These are phyloP conservation scores for Enteromius unitaeniatus DNA, from an alignment of 2,797 vertebrate genomes.

Conservation along the genomic window DNA sequence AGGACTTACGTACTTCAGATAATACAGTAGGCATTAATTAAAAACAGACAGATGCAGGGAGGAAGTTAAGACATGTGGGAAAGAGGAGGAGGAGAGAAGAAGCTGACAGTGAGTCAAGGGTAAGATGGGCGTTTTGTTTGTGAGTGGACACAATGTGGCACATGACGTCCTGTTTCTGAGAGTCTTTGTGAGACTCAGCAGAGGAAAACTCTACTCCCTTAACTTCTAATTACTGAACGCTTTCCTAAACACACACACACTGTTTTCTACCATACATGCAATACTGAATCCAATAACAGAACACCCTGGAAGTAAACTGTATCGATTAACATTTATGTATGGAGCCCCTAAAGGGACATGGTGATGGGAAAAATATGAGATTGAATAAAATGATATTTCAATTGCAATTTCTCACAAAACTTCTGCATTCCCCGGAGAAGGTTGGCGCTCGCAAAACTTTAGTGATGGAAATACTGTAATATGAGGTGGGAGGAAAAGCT, in stretches of 20 bases:
- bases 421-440: neutral
- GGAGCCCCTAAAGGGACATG: neutral
- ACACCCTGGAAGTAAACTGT: neutral
- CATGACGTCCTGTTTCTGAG: conserved; percentile 24
- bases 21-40: conserved; percentile 39
- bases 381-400: neutral
- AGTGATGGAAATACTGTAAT: neutral
- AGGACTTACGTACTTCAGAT: conserved; percentile 58
- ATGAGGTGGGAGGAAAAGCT: neutral
- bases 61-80: conserved; percentile 30
- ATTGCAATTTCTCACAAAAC: neutral
- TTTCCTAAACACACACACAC: conserved; percentile 41
- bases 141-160: conserved; percentile 48
- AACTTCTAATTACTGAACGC: conserved; percentile 77
- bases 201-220: conserved; percentile 63
- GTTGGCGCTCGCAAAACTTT: neutral
- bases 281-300: neutral
- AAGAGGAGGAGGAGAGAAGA: conserved; percentile 43
- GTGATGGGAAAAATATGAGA: neutral
- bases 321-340: neutral
- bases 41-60: conserved; percentile 36
- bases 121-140: conserved; percentile 37
- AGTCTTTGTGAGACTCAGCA: conserved; percentile 12
- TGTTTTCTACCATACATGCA: neutral
- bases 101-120: conserved; percentile 15